Evolutionary conservation across 2,113 vertebrate species (phyloP), one percentile per base, ranked within the genome.

Genomic region (Spea multiplicata): DNA sequence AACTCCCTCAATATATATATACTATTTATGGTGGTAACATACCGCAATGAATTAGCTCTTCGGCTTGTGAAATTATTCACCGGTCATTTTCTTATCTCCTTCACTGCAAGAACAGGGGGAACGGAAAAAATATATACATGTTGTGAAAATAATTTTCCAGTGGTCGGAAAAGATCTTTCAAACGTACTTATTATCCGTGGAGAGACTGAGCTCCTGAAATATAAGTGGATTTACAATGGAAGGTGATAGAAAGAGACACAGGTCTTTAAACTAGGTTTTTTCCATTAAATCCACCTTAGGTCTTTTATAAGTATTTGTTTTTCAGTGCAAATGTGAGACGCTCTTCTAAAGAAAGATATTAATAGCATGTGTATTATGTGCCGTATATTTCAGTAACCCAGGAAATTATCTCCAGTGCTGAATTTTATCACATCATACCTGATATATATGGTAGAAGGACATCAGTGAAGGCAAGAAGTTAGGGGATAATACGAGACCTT

Each of bases 221-320:
- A 73, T 79, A 79, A 79, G 76, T 72, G 61, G 61, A 79, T 79
- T 79, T 79, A 66, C 76, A 79, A 79, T 65, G 57, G 61, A 79
- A 66, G 76, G 76, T 77, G 75, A 70, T 77, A 55, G 66, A 44
- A 71, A 71, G 66, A 70, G 55, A 77, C 66, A 5, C 68, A 52
- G 66, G 52, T 47, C 67, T 77, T 55, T 49, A 61, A 76, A 77
- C 45, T 44, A 9, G 52, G 66, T 55, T 50, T 70, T 48, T 55
- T 50, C 61, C n/a, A 64, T 64, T 64, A 64, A 64, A 17, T 64
- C 61, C n/a, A 64, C 61, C 61, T 64, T 64, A 64, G 61, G 61
- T 64, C 61, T 64, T 30, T 16, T 9, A 4, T 64, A 64, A 64
- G 61, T 9, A 17, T 64, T 17, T 64, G 17, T 64, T 64, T 64